Evolutionary conservation across 2,888 invertebrate species (phyloP), one percentile per base, ranked within the genome.

Genomic region (Graphium colonna): DNA sequence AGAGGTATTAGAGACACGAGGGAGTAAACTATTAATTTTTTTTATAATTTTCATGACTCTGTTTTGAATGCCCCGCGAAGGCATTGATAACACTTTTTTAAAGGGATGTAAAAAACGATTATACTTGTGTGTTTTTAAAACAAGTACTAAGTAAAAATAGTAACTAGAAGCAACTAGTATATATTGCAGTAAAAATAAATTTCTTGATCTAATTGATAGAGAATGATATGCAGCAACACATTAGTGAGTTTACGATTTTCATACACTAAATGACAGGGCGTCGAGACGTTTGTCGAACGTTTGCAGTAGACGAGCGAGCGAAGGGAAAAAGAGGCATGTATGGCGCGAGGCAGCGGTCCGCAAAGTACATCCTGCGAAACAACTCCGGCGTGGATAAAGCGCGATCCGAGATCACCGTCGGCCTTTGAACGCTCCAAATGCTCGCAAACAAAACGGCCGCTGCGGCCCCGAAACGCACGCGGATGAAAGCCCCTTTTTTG

Each of bases 341-440:
- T 67, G 63, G 63, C 52, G 57, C 62, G 5, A 8, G 28, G 63
- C 63, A 64, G 63, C 57, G 61, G 64, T 58, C 64, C 65, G 60
- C 70, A 67, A 72, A 73, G 68, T 75, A 68, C 67, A 69, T 77
- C 67, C 70, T 70, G 67, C 68, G 68, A 71, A 79, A 73, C 70
- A 71, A 71, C 67, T 71, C 68, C 58, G 57, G 58, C 61, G 62
- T 68, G 77, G 75, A 77, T 78, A 74, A 74, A 65, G 61, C 63
- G 61, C 63, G 61, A 67, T 66, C 69, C 66, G 72, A 71, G 73
- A 79, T 79, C 74, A 60, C 73, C 71, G 73, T 63, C 71, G 67
- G 75, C 71, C 75, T 76, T 79, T 72, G 73, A 79, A 73, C 68
- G 71, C 64, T 73, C 63, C 66, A 65, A 78, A 68, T 73, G 68